Base-by-base conservation (phyloP, 1,140 invertebrate genomes). In the Platyscapa corneri region DNA sequence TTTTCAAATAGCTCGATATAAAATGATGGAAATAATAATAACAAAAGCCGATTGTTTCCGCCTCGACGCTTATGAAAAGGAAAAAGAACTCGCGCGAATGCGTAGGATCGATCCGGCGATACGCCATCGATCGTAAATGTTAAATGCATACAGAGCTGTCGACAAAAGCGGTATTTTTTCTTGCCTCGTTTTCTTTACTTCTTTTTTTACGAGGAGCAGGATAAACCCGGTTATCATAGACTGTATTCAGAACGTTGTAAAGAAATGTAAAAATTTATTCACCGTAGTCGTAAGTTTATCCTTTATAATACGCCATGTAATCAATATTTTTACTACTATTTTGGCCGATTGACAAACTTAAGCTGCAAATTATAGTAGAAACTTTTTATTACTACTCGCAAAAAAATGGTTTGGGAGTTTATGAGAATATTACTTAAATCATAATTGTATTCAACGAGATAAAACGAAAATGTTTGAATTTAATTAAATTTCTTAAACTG, bases 21-120 rank as follows among this genome's bases (percentile, higher is more conserved):
- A 18, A 70, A n/a, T 30, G 14, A 74, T 23, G 27, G 14, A 75
- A 32, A 80, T 27, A 39, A 76, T 65, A 81, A 64, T 67, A 85
- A 64, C 81, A 85, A 85, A 76, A 56, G 76, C n/a, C 84, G 27
- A 85, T 85, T 85, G 84, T 85, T 85, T 85, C 78, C 84, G 70
- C 67, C 72, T n/a, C 8, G 56, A 18, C 32, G 77, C 30, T 74
- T 80, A 85, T 85, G 74, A 79, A 39, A 78, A 49, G 34, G 34
- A 53, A 64, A 78, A 70, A 46, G 34, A 77, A 39, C 23, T 42
- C 8, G 39, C 6, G 18, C 27, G 23, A 30, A 18, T 27, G 46
- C n/a, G 75, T 32, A 75, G 49, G n/a, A 80, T 72, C 83, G 77
- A 85, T 80, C 77, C 65, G 79, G 12, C 77, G 83, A 79, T 84